phyloP scores from a whole-genome alignment of 2,797 vertebrate genomes.

The Alauda arvensis region DNA sequence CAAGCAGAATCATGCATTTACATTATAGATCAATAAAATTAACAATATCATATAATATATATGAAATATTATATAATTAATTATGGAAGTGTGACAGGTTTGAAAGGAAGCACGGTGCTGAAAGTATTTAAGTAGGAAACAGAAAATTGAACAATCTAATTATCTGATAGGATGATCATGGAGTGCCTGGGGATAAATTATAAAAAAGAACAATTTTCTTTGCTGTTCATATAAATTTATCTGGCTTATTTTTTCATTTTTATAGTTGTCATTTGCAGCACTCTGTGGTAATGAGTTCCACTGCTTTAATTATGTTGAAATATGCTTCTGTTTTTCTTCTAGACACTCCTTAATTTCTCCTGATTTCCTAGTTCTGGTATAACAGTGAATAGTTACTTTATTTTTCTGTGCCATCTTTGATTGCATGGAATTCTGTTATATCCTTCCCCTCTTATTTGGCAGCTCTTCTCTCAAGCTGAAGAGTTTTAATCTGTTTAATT shows the following conservation, averaged over 20 bases:
- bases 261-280: not conserved
- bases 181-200: not conserved
- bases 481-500: not conserved
- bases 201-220: not conserved
- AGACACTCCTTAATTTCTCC: not conserved
- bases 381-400: not conserved
- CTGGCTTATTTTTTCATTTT: not conserved
- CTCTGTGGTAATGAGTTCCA: not conserved
- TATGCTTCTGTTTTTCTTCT: not conserved
- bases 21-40: not conserved
- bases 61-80: not conserved
- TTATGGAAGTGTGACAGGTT: not conserved
- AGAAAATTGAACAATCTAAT: not conserved
- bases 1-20: not conserved
- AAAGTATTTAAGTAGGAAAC: not conserved
- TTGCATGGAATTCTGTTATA: not conserved
- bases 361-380: not conserved
- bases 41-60: not conserved
- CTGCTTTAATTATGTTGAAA: not conserved
- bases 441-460: not conserved
- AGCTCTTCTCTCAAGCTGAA: not conserved
- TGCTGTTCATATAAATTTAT: not conserved
- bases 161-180: not conserved
- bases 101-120: not conserved
- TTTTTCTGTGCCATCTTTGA: not conserved